Base-by-base conservation (phyloP, 2,888 invertebrate genomes). In the Diaperis boleti region DNA sequence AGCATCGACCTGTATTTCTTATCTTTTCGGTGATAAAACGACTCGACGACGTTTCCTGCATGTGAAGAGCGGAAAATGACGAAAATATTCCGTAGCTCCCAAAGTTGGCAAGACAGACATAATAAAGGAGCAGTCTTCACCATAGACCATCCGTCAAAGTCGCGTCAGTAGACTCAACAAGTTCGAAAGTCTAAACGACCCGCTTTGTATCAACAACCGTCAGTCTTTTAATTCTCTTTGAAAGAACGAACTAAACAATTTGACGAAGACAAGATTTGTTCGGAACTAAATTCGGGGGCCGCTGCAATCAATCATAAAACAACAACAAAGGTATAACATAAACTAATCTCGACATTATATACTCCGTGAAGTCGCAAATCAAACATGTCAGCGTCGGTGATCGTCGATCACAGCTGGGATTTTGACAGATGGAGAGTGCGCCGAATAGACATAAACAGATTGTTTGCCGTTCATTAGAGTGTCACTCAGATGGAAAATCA, bases 331-430 rank as follows among this genome's bases (percentile, higher is more conserved):
- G 52, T 35, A 41, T 44, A 18, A 18, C 33, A 49, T 35, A 13
- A 52, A 52, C 52, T 37, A 52, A 41, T 37, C 22, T 14, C 39
- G 22, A 52, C 47, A 31, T 47, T 29, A 50, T 37, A 50, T 39
- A 52, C 39, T 41, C 39, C 33, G 11, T 37, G 13, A 52, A 52
- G 52, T 22, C 26, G 39, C 52, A 52, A 52, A 52, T 52, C 52
- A 52, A 20, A 41, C 13, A 13, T 39, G 26, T 52, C 52, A 22
- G 8, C 39, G 18, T 52, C 37, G 15, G 22, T 31, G 29, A 47
- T 15, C 47, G 22, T 50, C 52, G 52, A 52, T 52, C 52, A 52
- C 18, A 35, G 22, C 22, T 6, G 17, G 33, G 26, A 15, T 35
- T 17, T 49, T 33, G 49, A 11, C 49, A 35, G 17, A 37, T 37